Evolutionary conservation across 2,888 invertebrate genomes (phyloP), one percentile per base, ranked within the genome.

Genomic region (Acronicta leporina): DNA sequence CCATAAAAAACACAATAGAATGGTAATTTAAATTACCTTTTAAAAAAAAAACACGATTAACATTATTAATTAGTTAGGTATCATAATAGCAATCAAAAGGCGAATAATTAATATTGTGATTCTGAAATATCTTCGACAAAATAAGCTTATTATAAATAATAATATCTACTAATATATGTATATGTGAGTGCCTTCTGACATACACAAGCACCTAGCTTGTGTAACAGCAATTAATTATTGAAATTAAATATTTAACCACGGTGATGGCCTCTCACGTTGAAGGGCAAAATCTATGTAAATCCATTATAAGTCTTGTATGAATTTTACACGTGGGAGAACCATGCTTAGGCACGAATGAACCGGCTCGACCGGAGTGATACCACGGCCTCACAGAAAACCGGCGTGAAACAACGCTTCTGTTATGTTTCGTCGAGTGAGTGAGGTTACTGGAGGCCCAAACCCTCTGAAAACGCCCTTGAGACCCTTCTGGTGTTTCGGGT

Each of bases 1-100:
- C 58, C 49, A 77, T 77, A 68, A 78, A 49, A 78, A 73, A 73
- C 69, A 60, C 65, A 65, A 73, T 78, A 73, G 72, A 75, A 71
- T 75, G 62, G 66, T 20, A 68, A 62, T 50, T 72, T 66, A 63
- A 77, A 76, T 72, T 66, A 77, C 57, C 58, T 44, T 71, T 50
- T 63, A 57, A 69, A 64, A 73, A 64, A 73, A 67, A 66, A 68
- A 64, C 58, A 73, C 63, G 61, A 62, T 75, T 63, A 67, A 61
- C 70, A 70, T 73, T 74, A 67, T 79, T 79, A 76, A 79, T 79
- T 77, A 63, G 40, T 40, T 57, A 47, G 41, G 42, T 57, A 47
- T 60, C 64, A 76, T 75, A 64, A 77, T 77, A 48, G 68, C 63
- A 64, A 68, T 62, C 58, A 59, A 40, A 64, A 63, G 53, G 63